phyloP scores from a whole-genome alignment of 2,113 vertebrate genomes.

The Trogon surrucura region DNA sequence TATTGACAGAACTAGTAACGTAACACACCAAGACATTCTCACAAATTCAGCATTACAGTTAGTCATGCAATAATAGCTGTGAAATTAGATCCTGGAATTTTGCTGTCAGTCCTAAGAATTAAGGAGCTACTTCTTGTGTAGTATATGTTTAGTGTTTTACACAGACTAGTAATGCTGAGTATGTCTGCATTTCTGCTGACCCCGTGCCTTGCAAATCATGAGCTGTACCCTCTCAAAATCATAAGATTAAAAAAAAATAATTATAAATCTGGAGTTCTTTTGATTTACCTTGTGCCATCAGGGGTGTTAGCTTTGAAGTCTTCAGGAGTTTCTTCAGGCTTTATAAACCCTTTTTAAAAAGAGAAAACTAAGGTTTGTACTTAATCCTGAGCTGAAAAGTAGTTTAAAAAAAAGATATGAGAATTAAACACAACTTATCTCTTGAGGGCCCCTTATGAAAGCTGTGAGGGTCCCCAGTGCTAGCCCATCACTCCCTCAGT shows the following conservation, averaged over 20 bases:
- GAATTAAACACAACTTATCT: rapidly evolving
- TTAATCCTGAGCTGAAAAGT: not conserved
- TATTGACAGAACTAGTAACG: not conserved
- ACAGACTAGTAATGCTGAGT: not conserved
- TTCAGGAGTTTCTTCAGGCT: not conserved
- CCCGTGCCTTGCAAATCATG: not conserved
- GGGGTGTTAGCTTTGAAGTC: constrained; percentile 4
- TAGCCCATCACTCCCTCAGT: not conserved
- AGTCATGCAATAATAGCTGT: not conserved
- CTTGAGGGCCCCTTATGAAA: not conserved
- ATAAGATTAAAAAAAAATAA: not conserved
- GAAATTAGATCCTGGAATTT: not conserved
- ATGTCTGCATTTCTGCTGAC: not conserved
- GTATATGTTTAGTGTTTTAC: not conserved
- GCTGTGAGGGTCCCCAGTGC: not conserved
- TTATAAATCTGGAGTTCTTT: not conserved
- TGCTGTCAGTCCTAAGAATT: not conserved
- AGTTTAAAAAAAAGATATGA: not conserved
- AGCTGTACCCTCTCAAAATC: not conserved
- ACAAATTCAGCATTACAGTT: not conserved
- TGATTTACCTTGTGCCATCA: constrained; percentile 8
- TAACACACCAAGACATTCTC: not conserved
- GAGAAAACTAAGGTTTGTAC: not conserved
- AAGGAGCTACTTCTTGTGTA: not conserved
- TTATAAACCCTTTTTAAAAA: not conserved